Conservation (phyloP, 1,140 invertebrate species). For the Pygmarrhopalites habei region DNA sequence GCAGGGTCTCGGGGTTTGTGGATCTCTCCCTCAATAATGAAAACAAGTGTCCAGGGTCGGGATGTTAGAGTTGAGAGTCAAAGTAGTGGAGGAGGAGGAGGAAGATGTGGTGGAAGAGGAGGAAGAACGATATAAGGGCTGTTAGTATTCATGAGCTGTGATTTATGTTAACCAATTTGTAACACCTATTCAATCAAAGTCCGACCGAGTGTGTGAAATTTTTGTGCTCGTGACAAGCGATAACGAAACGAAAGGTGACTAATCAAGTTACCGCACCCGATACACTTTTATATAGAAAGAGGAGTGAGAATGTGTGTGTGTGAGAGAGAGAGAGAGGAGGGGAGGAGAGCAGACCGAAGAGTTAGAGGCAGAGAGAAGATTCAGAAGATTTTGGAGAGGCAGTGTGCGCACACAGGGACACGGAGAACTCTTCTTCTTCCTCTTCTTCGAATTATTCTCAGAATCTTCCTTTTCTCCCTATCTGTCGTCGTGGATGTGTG, state of each 20-base stretch:
- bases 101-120: background rate
- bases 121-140: background rate
- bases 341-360: background rate
- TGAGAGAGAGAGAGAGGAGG: background rate
- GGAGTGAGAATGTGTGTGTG: too few species aligned
- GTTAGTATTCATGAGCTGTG: constrained; percentile 37
- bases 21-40: too few species aligned
- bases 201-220: constrained; percentile 31
- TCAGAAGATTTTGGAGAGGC: too few species aligned
- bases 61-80: background rate
- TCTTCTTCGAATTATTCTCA: too few species aligned
- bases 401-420: too few species aligned
- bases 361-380: too few species aligned
- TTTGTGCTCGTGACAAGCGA: constrained; percentile 40
- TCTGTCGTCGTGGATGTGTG: too few species aligned
- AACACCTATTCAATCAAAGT: constrained; percentile 41
- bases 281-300: constrained; percentile 41
- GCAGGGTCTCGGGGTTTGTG: too few species aligned
- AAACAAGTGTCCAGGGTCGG: too few species aligned
- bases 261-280: constrained; percentile 42
- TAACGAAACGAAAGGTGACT: constrained; percentile 45
- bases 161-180: constrained; percentile 39
- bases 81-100: background rate
- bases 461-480: too few species aligned
- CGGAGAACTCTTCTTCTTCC: too few species aligned